These are phyloP conservation scores for Yoshiicerus persimilis DNA, from an alignment of 1,140 invertebrate genomes.

Conservation along the genomic window DNA sequence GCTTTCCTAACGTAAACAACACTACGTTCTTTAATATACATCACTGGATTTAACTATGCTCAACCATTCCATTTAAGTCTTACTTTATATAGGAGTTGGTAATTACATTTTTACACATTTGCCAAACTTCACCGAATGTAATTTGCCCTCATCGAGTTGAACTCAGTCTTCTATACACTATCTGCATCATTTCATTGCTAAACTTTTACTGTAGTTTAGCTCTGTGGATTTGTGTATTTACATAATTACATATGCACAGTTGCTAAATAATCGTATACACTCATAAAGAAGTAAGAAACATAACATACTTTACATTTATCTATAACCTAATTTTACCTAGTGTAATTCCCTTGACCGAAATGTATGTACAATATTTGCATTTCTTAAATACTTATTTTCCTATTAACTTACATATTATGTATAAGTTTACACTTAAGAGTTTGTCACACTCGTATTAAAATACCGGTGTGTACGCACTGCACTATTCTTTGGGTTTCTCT, in stretches of 20 bases:
- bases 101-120: neutral
- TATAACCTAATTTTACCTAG: too few relatives aligned
- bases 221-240: neutral
- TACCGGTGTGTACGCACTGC: slow-evolving; percentile 13
- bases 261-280: too few relatives aligned
- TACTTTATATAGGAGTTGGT: neutral
- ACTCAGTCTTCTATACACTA: slow-evolving; percentile 15
- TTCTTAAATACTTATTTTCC: neutral
- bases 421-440: slow-evolving; percentile 20
- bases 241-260: neutral
- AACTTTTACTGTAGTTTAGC: neutral
- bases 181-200: neutral
- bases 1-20: neutral
- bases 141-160: neutral
- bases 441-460: slow-evolving; percentile 1
- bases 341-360: too few relatives aligned
- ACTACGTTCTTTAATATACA: neutral
- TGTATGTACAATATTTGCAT: too few relatives aligned
- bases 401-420: neutral
- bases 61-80: too few relatives aligned
- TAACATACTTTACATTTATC: too few relatives aligned
- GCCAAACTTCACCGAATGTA: neutral
- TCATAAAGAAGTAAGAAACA: too few relatives aligned
- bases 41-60: neutral
- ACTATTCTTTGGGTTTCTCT: slow-evolving; percentile 20